Evolutionary conservation across 2,113 vertebrate species (phyloP).

Genomic region (Paraplagusia blochii): DNA sequence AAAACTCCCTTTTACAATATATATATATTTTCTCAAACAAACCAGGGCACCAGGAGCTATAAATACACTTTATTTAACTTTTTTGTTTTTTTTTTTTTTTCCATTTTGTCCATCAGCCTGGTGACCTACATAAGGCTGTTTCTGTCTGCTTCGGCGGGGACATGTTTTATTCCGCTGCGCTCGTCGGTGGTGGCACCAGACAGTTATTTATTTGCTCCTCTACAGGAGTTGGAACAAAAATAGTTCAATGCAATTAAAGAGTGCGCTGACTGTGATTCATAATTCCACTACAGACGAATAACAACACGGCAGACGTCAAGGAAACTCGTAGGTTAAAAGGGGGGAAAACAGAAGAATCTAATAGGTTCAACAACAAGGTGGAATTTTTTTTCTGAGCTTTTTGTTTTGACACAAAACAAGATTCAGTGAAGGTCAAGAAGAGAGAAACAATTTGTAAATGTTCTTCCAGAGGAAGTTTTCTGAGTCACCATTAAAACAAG

Average conservation of each 20-base stretch:
- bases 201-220: background rate
- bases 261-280: constrained; percentile 16
- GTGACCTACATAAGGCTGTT: background rate
- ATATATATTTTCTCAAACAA: too few relatives aligned
- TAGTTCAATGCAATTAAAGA: background rate
- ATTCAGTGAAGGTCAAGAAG: too few relatives aligned
- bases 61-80: too few relatives aligned
- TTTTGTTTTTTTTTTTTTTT: too few relatives aligned
- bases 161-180: background rate
- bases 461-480: background rate
- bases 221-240: constrained; percentile 8
- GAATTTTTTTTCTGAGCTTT: too few relatives aligned
- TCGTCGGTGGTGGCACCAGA: background rate
- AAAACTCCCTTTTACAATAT: constrained; percentile 3
- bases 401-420: too few relatives aligned
- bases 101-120: background rate
- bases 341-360: constrained; percentile 1
- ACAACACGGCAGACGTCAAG: background rate
- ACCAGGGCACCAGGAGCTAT: too few relatives aligned
- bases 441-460: background rate
- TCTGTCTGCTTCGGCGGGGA: background rate
- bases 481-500: too few relatives aligned
- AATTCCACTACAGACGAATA: constrained; percentile 11
- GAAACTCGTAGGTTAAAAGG: background rate
- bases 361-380: background rate